Conservation (phyloP, 2,797 vertebrate genomes). For the Champsocephalus esox region DNA sequence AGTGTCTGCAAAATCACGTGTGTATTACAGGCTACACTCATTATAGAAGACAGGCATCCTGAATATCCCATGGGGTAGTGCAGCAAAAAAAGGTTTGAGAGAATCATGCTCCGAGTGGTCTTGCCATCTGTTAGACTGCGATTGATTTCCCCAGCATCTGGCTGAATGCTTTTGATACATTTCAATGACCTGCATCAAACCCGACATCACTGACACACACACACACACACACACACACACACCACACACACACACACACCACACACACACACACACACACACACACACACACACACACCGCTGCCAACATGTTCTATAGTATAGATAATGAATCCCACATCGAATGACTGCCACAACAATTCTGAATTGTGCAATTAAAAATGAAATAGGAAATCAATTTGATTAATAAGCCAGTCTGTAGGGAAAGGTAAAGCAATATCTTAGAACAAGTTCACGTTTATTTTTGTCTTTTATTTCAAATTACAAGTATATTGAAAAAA, state of each 20-base stretch:
- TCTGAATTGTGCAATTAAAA: slow-evolving; percentile 14
- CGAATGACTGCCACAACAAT: slow-evolving; percentile 9
- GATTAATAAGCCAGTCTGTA: neutral
- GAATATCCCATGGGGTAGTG: slow-evolving; percentile 40
- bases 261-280: no score
- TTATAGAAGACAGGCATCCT: slow-evolving; percentile 51
- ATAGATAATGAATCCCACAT: slow-evolving; percentile 6
- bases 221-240: no score
- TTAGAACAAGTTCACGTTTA: neutral
- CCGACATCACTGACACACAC: slow-evolving; percentile 9
- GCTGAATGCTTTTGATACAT: slow-evolving; percentile 62
- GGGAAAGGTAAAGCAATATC: neutral
- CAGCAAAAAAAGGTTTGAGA: slow-evolving; percentile 59
- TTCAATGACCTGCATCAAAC: slow-evolving; percentile 65
- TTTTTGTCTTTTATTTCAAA: neutral
- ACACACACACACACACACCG: no score
- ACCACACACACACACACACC: no score
- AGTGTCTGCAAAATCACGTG: slow-evolving; percentile 36
- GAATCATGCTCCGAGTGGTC: slow-evolving; percentile 57
- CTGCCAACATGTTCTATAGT: neutral
- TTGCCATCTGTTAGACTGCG: slow-evolving; percentile 63
- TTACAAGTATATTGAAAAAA: neutral
- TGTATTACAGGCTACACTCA: slow-evolving; percentile 34
- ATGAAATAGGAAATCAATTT: slow-evolving; percentile 13
- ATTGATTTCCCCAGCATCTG: slow-evolving; percentile 73